Evolutionary conservation across 2,113 vertebrate species (phyloP), one percentile per base, ranked within the genome.

Genomic region (Megalops atlanticus): DNA sequence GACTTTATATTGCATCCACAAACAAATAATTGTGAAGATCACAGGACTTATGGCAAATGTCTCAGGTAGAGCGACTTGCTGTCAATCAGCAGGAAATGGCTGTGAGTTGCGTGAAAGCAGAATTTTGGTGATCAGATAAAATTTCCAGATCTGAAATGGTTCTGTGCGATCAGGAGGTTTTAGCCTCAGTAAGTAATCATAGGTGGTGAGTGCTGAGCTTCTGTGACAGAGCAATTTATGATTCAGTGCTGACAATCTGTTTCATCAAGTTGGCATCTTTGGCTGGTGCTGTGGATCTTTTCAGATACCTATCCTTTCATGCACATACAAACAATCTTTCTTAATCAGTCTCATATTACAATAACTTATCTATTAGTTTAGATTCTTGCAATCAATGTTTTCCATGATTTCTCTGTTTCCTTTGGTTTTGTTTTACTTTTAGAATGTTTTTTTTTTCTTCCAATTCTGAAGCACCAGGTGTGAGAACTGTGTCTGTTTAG

Each of bases 401-500:
- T n/a, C n/a, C 11, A n/a, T 31, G 52, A 5, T 58, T 4, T 24
- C 6, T 58, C 16, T 58, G 16, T 8, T 2, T 58, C 21, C 21
- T 58, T n/a, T 58, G 0, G 3, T 58, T 18, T 58, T 45, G 14
- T 14, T 14, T 6, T n/a, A 4, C 21, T 24, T 24, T 24, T n/a
- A 24, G n/a, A 31, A 27, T 64, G 14, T 31, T 2, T 45, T 45
- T 14, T 14, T 45, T 64, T 64, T n/a, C n/a, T 31, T 64, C 7
- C 6, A 3, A 31, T 31, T 64, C 4, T 31, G 10, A 27, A 27
- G 40, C 10, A 11, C 18, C 24, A 24, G 24, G 72, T 33, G 39
- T 76, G n/a, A 47, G 45, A 33, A 64, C 64, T 78, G 68, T 12
- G 31, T 79, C 6, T 64, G 64, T 68, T 43, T 24, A 21, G 77